Evolutionary conservation across 1,140 invertebrate genomes (phyloP), one percentile per base, ranked within the genome.

Genomic region (Druon quercuslanigerum): DNA sequence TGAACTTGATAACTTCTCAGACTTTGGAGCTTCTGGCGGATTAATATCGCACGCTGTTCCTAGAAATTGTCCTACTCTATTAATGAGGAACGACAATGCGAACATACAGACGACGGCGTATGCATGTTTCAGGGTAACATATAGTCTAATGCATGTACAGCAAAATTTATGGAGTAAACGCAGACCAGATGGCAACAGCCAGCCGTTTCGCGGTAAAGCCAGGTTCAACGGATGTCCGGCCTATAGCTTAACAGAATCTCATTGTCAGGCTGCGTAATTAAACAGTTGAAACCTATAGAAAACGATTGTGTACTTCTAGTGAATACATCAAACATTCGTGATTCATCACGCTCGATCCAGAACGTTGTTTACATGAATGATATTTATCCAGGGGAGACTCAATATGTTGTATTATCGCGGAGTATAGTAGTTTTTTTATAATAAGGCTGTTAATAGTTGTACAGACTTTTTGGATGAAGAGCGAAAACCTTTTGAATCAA

Each of bases 161-260:
- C 81, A 81, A 82, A 83, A 83, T 83, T 83, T 83, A 83, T 83
- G 79, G 82, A 81, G 82, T 81, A 83, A 83, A 81, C 82, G 76
- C 76, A 79, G 79, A 80, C 79, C 82, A 81, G 82, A 83, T 83
- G 82, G 79, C 79, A 78, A n/a, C 79, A 79, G 75, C 79, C 79
- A 79, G 73, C 77, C 76, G 76, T 71, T 80, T 77, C 77, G 75
- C 70, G 52, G 79, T 80, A 75, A 79, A 79, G 82, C 76, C 79
- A 82, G 76, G 70, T 75, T 71, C 76, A 75, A 46, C 75, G 79
- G 82, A 66, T 66, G 60, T 66, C 60, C 60, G 60, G 40, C 40
- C 25, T 33, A 11, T 40, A 66, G 60, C 60, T 40, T 66, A 66
- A 66, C 60, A 66, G 60, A 66, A 66, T 66, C 60, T 66, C 60